A percentile compares a stretch with the other conserved stretches of the same genome.
Conservation (phyloP, 2,888 invertebrate genomes). For the Eupithecia inturbata region DNA sequence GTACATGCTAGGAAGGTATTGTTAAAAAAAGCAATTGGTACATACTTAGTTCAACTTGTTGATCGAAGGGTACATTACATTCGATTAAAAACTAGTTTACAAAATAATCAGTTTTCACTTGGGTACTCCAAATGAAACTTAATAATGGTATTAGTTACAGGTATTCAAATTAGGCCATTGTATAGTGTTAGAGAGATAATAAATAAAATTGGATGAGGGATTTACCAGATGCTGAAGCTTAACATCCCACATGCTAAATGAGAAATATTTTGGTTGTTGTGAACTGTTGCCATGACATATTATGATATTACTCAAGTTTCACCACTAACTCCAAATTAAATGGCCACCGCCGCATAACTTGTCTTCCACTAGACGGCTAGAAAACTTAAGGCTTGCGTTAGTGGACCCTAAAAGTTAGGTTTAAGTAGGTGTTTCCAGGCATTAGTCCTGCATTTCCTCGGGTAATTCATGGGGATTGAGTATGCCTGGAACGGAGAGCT, state of each 20-base stretch:
- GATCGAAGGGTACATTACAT: background rate
- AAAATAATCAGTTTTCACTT: background rate
- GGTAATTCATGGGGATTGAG: conserved; percentile 97
- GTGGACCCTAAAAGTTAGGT: conserved; percentile 13
- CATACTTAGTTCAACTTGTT: too few relatives aligned
- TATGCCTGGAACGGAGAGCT: conserved; percentile 98
- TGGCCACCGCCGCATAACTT: conserved; percentile 24
- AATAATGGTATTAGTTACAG: background rate
- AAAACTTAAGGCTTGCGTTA: conserved; percentile 30
- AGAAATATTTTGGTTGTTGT: conserved; percentile 39
- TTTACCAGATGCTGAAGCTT: background rate
- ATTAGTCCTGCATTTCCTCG: conserved; percentile 96
- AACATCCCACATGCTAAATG: background rate
- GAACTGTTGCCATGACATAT: conserved; percentile 63
- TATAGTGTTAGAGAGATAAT: background rate
- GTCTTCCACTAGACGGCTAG: conserved; percentile 19
- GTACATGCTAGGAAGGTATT: background rate
- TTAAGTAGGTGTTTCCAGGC: conserved; percentile 28
- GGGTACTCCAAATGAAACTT: background rate
- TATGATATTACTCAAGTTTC: conserved; percentile 32
- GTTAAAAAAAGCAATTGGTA: background rate
- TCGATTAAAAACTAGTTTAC: background rate
- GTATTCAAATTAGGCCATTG: conserved; percentile 16
- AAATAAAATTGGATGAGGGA: background rate
- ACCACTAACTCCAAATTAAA: conserved; percentile 12